Base-by-base conservation (phyloP, 2,888 invertebrate genomes). In the Pseudococcus jackbeardsleyi region DNA sequence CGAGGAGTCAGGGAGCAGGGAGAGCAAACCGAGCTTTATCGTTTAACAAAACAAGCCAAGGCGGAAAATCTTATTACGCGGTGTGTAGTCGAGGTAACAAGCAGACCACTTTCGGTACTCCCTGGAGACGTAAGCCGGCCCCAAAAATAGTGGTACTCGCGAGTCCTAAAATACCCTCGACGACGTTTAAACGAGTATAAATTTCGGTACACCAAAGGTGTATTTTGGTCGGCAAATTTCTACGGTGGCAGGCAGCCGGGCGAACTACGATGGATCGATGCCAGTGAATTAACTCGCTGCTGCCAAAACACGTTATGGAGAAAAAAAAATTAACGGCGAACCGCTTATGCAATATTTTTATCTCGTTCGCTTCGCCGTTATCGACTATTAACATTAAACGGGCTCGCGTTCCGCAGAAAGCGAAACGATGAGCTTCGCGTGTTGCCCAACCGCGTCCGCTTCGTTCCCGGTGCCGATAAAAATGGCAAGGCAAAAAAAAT, bases 301-400 rank as follows among this genome's bases (percentile, higher is more conserved):
- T 72, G 68, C 26, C 22, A 33, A 72, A 19, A n/a, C 19, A 59
- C 59, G 59, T 59, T 19, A 59, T n/a, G 59, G 59, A 33, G 26
- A 33, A 12, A 72, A 33, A 33, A 72, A 72, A 72, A 72, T 72
- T 72, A 72, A 72, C 68, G 68, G 68, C 68, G 68, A 72, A 72
- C 68, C 68, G 68, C 33, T 22, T 72, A 72, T 72, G 68, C 68
- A 72, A 72, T 33, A 33, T 33, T 72, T 59, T 59, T 59, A 59
- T 59, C 59, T 59, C 19, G n/a, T 59, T 59, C 19, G 59, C 59
- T n/a, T 59, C 19, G 5, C 5, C 19, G 54, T 59, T 59, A 59
- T 59, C 59, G 59, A 59, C 59, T 59, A 59, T 59, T 19, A 19
- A 59, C 19, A 59, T 59, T 59, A 59, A 54, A 54, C 12, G 17